Evolutionary conservation across 2,113 vertebrate species (phyloP).

Genomic region (Caretta caretta): DNA sequence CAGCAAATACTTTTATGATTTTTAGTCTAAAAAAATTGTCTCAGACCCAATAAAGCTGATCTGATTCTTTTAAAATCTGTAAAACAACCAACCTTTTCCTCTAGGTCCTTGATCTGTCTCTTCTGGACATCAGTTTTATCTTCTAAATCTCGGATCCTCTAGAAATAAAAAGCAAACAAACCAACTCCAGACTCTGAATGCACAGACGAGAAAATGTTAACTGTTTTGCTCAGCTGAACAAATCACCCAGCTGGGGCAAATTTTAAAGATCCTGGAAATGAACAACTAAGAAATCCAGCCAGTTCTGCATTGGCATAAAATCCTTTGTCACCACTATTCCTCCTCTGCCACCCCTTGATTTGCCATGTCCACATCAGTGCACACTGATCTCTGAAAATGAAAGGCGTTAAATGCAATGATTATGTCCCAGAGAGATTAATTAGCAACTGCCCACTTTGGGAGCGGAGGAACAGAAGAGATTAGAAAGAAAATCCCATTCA

Average conservation of each 20-base stretch:
- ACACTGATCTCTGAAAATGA: neutral
- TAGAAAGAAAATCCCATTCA: neutral
- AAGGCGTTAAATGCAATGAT: neutral
- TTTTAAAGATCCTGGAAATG: neutral
- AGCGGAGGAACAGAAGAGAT: neutral
- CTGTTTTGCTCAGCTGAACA: neutral
- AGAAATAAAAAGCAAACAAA: conserved; percentile 61
- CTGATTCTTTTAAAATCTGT: neutral
- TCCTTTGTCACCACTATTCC: neutral
- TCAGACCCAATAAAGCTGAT: neutral
- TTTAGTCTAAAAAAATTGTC: neutral
- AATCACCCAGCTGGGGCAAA: neutral
- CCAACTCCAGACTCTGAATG: neutral
- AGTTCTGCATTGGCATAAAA: neutral
- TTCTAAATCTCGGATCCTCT: conserved; percentile 98
- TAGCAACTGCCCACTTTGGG: neutral
- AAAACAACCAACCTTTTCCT: conserved; percentile 91
- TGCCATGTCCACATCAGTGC: neutral
- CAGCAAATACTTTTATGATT: neutral
- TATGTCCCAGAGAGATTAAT: neutral
- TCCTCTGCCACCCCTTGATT: neutral
- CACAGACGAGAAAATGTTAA: neutral
- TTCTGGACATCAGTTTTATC: conserved; percentile 99
- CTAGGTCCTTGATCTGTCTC: conserved; percentile 98
- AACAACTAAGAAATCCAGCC: neutral